Evolutionary conservation across 2,113 vertebrate genomes (phyloP), one percentile per base, ranked within the genome.

Genomic region (Canis aureus): DNA sequence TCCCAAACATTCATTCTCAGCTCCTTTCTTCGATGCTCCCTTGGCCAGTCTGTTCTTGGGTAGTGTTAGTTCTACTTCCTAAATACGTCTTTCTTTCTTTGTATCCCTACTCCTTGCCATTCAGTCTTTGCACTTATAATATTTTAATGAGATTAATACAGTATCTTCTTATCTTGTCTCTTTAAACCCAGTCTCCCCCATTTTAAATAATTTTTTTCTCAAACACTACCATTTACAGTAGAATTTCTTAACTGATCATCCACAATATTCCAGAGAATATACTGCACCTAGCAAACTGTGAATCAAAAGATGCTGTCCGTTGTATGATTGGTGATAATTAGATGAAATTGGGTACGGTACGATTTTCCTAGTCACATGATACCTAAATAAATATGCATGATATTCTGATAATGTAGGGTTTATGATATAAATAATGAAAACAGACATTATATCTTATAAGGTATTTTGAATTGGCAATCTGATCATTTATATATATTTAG

Each of bases 241-340:
- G 53, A 53, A 55, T 71, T 78, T 97, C 20, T 82, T 86, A 83
- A 74, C 32, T 55, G 27, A 78, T 78, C 53, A 51, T 76, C 11
- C 1, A 87, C n/a, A 89, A 55, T 82, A 91, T 89, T 91, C 4
- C 7, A 89, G 60, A 57, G 22, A 49, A 79, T 81, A 8, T 35
- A 25, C 59, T 51, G 22, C 5, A 59, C 2, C 38, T 64, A 43
- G 15, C 73, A 76, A 89, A 32, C 73, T 82, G 60, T 91, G 17
- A 73, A 13, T 87, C 11, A 62, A 85, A 88, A 93, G 60, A 35
- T 49, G 53, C 25, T 81, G 4, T 73, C 64, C 17, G 3, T 89
- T 88, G 3, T 57, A 74, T 87, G 27, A 78, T 95, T 85, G 59
- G 35, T 81, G 49, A 67, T 89, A 89, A 89, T 66, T 91, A 93